phyloP scores from a whole-genome alignment of 2,888 invertebrate genomes.

The Willowsia nigromaculata region DNA sequence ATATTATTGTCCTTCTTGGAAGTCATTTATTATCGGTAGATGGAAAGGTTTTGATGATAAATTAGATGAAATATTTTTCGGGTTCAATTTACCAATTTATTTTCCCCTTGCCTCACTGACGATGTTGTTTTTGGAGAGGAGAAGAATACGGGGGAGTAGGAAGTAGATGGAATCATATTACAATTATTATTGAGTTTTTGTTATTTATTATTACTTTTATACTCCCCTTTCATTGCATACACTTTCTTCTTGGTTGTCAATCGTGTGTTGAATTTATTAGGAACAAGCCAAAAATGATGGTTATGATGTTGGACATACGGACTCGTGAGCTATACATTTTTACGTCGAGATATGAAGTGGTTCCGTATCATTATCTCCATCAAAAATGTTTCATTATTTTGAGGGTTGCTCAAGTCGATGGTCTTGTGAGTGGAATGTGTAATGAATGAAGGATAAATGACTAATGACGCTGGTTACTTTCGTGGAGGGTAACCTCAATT shows the following conservation, averaged over 20 bases:
- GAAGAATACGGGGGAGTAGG: neutral
- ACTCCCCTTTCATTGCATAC: neutral
- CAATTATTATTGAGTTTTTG: conserved; percentile 56
- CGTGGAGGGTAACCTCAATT: conserved; percentile 22
- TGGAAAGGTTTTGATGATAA: conserved; percentile 39
- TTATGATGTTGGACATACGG: neutral
- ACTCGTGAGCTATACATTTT: no score
- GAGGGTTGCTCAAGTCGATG: no score
- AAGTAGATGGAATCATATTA: conserved; percentile 41
- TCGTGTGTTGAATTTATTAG: conserved; percentile 44
- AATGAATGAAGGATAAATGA: neutral
- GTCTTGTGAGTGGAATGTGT: conserved; percentile 8
- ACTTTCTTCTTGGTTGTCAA: conserved; percentile 27
- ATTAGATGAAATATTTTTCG: conserved; percentile 55
- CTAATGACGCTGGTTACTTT: neutral
- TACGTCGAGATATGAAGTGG: no score
- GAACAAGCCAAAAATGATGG: neutral
- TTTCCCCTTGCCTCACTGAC: conserved; percentile 23
- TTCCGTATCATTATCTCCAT: neutral
- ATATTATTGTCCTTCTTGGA: neutral
- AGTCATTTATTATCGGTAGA: no score
- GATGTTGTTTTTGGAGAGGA: neutral
- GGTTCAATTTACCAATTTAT: conserved; percentile 71
- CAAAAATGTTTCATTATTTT: no score
- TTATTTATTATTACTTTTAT: no score